These are phyloP conservation scores for Leucoma salicis DNA, from an alignment of 2,888 invertebrate genomes.

Conservation along the genomic window DNA sequence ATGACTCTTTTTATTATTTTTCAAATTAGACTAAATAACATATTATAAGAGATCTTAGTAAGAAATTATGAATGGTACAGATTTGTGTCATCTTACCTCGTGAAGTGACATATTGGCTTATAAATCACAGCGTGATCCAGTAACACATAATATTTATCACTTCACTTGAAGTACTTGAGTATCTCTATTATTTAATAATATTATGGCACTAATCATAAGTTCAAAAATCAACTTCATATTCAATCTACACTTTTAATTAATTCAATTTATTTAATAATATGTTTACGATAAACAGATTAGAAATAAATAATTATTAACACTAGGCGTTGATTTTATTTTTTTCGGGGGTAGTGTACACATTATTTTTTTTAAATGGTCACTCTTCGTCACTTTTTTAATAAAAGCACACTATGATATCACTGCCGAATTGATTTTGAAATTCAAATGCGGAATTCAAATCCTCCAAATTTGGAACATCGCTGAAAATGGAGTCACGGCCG, in stretches of 20 bases:
- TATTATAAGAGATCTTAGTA: background rate
- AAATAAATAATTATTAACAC: slow-evolving; percentile 16
- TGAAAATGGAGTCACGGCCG: slow-evolving; percentile 52
- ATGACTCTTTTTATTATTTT: too few relatives aligned
- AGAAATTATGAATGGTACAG: slow-evolving; percentile 2
- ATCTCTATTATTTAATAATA: slow-evolving; percentile 41
- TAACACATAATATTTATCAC: slow-evolving; percentile 65
- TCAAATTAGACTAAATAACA: background rate
- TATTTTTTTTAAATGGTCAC: background rate
- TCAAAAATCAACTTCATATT: slow-evolving; percentile 11
- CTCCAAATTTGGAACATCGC: slow-evolving; percentile 58
- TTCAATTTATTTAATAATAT: slow-evolving; percentile 20
- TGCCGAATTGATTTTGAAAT: slow-evolving; percentile 26
- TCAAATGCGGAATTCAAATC: slow-evolving; percentile 56
- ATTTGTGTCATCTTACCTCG: slow-evolving; percentile 57
- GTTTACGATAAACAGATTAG: slow-evolving; percentile 19
- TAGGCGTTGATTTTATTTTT: slow-evolving; percentile 9
- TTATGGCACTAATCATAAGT: slow-evolving; percentile 27
- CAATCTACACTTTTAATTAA: slow-evolving; percentile 13
- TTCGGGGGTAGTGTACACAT: slow-evolving; percentile 13
- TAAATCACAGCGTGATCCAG: slow-evolving; percentile 48
- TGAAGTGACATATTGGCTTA: slow-evolving; percentile 64
- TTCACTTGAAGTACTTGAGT: slow-evolving; percentile 32
- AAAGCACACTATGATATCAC: slow-evolving; percentile 15
- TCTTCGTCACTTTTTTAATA: slow-evolving; percentile 3